phyloP scores from a whole-genome alignment of 2,888 invertebrate species.

The Cyclophora punctaria region DNA sequence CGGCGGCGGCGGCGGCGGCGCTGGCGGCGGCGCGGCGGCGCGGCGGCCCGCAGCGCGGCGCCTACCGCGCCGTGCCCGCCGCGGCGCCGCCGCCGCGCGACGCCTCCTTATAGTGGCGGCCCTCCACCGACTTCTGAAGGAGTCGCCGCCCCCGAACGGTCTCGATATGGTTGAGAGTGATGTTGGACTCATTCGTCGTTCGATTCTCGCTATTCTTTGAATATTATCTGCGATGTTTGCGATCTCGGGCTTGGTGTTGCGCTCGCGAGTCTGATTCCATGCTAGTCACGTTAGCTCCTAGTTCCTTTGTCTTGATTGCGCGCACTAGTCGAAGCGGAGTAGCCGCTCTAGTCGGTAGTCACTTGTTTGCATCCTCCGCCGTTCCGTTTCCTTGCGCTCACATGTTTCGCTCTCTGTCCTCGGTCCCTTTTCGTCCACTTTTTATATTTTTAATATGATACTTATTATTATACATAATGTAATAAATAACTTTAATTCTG shows the following conservation, averaged over 20 bases:
- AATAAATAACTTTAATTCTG: constrained; percentile 19
- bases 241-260: constrained; percentile 17
- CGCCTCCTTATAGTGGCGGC: constrained; percentile 58
- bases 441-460: constrained; percentile 2
- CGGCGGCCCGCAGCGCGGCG: constrained; percentile 16
- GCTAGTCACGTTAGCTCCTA: constrained; percentile 35
- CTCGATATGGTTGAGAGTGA: neutral
- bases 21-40: constrained; percentile 18
- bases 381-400: neutral
- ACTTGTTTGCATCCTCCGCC: constrained; percentile 4
- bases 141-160: constrained; percentile 1
- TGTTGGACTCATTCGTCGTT: no score
- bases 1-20: constrained; percentile 27
- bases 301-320: no score
- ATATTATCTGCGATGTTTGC: constrained; percentile 2
- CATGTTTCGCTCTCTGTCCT: constrained; percentile 21
- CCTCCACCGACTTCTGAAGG: constrained; percentile 31
- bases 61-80: constrained; percentile 36
- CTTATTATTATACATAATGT: constrained; percentile 18
- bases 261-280: constrained; percentile 49
- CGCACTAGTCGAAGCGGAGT: no score
- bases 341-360: no score
- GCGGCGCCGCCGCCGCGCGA: constrained; percentile 30
- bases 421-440: constrained; percentile 36
- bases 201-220: constrained; percentile 4